Evolutionary conservation across 1,140 invertebrate species (phyloP).

Genomic region (Drosophila tropicalis): DNA sequence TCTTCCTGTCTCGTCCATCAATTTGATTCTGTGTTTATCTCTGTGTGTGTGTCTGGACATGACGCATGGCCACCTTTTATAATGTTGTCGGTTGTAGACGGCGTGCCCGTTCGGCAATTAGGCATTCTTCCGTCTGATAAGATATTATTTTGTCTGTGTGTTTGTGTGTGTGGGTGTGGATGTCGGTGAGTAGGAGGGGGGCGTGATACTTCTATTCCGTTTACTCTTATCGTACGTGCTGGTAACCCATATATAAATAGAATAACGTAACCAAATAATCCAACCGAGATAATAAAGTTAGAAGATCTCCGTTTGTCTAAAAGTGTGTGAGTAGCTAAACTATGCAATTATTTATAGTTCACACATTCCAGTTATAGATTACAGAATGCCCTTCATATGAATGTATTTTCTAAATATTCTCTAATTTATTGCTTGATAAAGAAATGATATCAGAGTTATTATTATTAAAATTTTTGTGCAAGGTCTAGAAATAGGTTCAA

Average conservation of each 20-base stretch:
- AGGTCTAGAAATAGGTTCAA: background rate
- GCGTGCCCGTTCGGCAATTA: constrained; percentile 49
- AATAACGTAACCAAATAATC: constrained; percentile 71
- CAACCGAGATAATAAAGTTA: constrained; percentile 42
- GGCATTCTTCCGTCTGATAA: constrained; percentile 71
- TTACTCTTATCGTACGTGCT: constrained; percentile 38
- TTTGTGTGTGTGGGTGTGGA: background rate
- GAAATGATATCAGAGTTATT: background rate
- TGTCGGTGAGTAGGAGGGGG: constrained; percentile 8
- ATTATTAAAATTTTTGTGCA: background rate
- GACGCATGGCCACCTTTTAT: constrained; percentile 62
- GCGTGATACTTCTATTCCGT: background rate
- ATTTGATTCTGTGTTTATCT: constrained; percentile 21
- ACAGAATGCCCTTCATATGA: constrained; percentile 5
- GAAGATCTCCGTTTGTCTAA: background rate
- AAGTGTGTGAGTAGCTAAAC: constrained; percentile 8
- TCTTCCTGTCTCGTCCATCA: background rate
- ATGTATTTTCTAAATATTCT: background rate
- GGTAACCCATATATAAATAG: constrained; percentile 75
- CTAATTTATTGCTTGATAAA: background rate
- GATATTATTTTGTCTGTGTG: constrained; percentile 45
- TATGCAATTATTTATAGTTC: constrained; percentile 60
- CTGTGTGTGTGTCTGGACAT: constrained; percentile 28
- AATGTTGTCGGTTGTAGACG: constrained; percentile 26
- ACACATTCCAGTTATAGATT: constrained; percentile 29